Base-by-base conservation (phyloP, 2,113 vertebrate species). In the Pangasianodon gigas region DNA sequence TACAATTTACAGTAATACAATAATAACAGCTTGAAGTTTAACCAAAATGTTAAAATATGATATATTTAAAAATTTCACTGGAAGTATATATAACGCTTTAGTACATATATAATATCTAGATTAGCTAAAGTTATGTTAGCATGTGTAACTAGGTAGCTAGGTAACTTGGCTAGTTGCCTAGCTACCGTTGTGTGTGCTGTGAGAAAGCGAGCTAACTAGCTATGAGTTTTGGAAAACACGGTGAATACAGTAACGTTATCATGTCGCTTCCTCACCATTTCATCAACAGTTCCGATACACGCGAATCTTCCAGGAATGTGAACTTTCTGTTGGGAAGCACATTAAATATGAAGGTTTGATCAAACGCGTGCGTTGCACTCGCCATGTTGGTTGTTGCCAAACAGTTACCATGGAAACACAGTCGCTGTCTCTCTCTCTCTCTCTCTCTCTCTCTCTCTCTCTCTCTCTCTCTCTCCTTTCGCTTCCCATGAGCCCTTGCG, bases 311-410 rank as follows among this genome's bases (percentile, higher is more conserved):
- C 18, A 77, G 80, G 85, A 89, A 90, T 3, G 60, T 56, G 19
- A 90, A 92, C 2, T 13, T 87, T 90, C 83, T 89, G 3, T 60
- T 90, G 4, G 90, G 84, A 85, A 92, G 92, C 51, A 71, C 32
- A 87, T 46, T 92, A 41, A 91, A 92, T 26, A 41, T 86, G 32
- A 62, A 92, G 16, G 48, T 75, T 87, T 92, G 79, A 14, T 84
- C 80, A 37, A 92, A 87, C 8, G 14, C 52, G n/a, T 54, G 48
- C 26, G 86, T 89, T n/a, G 90, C 54, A 2, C 75, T 83, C 37
- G 92, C 81, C 92, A 92, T 92, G n/a, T 7, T 89, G 32, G 69
- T 75, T 87, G 89, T 87, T 91, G 88, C 69, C 52, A 16, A 79
- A 32, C 24, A 41, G 77, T 91, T 88, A 87, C 90, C 71, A 87